Evolutionary conservation across 2,113 vertebrate species (phyloP).

Genomic region (Thymallus thymallus): DNA sequence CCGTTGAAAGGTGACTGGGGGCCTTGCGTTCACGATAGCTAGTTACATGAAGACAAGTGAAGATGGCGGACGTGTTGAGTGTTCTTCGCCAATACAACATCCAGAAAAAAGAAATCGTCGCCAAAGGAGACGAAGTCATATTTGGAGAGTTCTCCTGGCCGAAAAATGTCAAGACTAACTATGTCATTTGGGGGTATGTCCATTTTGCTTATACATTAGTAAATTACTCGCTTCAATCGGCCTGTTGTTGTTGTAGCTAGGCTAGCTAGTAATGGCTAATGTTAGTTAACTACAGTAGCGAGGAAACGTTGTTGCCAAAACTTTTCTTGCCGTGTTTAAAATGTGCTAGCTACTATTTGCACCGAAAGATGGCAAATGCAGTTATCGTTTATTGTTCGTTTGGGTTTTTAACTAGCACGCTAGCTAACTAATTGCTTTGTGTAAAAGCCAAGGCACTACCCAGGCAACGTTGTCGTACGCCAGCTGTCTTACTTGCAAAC

Average conservation of each 20-base stretch:
- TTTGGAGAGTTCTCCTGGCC: conserved; percentile 98
- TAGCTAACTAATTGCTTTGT: too few species aligned
- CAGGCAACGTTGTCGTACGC: too few species aligned
- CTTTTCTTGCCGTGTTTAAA: background rate
- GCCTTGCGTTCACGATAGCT: conserved; percentile 27
- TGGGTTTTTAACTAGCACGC: too few species aligned
- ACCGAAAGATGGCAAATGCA: too few species aligned
- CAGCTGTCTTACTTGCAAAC: too few species aligned
- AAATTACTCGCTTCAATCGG: background rate
- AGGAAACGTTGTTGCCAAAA: background rate
- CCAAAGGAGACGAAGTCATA: conserved; percentile 96
- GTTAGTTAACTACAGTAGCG: background rate
- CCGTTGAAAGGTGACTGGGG: too few species aligned
- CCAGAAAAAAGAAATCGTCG: conserved; percentile 96
- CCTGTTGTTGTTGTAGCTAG: conserved; percentile 17
- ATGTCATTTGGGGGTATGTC: conserved; percentile 92
- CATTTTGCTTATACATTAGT: background rate
- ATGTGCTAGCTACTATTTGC: background rate
- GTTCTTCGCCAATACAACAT: conserved; percentile 98
- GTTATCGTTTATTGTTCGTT: too few species aligned
- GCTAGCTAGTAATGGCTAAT: conserved; percentile 20
- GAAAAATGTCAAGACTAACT: conserved; percentile 98
- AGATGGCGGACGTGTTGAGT: conserved; percentile 98
- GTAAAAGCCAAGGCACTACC: too few species aligned
- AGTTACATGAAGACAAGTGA: conserved; percentile 64